Evolutionary conservation across 2,797 vertebrate genomes (phyloP), one percentile per base, ranked within the genome.

Genomic region (Hipposideros larvatus): DNA sequence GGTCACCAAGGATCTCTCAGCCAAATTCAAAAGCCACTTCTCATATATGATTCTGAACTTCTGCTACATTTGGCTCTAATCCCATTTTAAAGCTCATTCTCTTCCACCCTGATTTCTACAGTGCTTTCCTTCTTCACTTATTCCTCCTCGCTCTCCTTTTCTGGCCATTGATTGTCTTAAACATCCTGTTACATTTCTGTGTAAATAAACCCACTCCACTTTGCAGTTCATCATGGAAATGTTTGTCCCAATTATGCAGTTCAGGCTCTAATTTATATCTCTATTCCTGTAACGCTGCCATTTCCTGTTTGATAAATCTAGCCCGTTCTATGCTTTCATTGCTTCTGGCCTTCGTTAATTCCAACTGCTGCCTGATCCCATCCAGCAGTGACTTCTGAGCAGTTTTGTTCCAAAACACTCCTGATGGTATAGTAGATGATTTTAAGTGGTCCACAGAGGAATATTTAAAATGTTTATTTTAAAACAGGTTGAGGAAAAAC

Each of bases 401-500:
- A 92, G 41, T 85, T 48, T 48, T 48, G 55, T 87, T 15, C 53
- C 41, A 70, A 73, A 65, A 78, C 34, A 73, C 37, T 66, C 46
- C 46, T 83, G 24, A 41, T 87, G 43, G 53, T 37, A 37, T 78
- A 37, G 3, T 53, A n/a, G 6, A 85, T 53, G 15, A 91, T 79
- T 87, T 91, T 66, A 94, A 87, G 63, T 87, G 37, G 59, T 28
- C 48, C 63, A 85, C 1, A 89, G 10, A 73, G 28, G 18, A 68
- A 53, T 75, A 91, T 28, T 92, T 88, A 89, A 91, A 70, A 94
- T 2, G n/a, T 66, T 94, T 95, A 97, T 84, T 94, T 80, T 84
- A 87, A 94, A 87, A 80, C 18, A 83, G 7, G 14, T 5, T 43
- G 28, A 18, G 11, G 26, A 18, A 43, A 66, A 11, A 34, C 65